Evolutionary conservation across 2,797 vertebrate species (phyloP), one percentile per base, ranked within the genome.

Genomic region (Poliocrania exsul): DNA sequence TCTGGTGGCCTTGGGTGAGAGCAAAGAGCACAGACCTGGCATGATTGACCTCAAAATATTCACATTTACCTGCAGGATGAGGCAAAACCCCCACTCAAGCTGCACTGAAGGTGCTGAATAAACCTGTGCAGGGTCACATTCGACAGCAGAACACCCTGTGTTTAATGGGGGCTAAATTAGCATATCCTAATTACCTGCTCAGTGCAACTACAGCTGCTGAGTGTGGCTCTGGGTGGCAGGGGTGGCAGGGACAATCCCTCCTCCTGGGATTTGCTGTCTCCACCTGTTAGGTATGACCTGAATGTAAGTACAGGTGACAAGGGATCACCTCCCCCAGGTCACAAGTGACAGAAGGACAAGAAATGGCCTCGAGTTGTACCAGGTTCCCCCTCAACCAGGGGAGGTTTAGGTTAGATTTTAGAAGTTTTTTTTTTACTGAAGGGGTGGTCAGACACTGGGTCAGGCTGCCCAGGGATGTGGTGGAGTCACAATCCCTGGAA

Each of bases 41-140:
- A 3, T 6, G 24, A 7, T 2, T 8, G 2, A 11, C 31, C 49
- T 25, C 10, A 20, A 11, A 37, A 7, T 18, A 2, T 23, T 61
- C 17, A 1, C 14, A 1, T 77, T 86, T 60, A 2, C 31, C 16
- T 53, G 8, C n/a, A 73, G 53, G 37, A 29, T 29, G 8, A 71
- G 40, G 28, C 21, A 5, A n/a, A 67, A 81, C 78, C 0, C 3
- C 17, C 35, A 16, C 6, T 2, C 4, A 7, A 46, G 66, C 62
- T 72, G 67, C 21, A 19, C 18, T 2, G 81, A 25, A 69, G 81
- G 28, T 3, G 57, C 80, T 50, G 62, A 24, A 18, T 14, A 29
- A 44, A 37, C 5, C 50, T 0, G 0, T 46, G 44, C 11, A 2
- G 9, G 9, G 14, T 29, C 38, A 4, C 8, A 1, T 2, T 18